phyloP scores from a whole-genome alignment of 2,888 invertebrate species.

The Ophioninae sp. region DNA sequence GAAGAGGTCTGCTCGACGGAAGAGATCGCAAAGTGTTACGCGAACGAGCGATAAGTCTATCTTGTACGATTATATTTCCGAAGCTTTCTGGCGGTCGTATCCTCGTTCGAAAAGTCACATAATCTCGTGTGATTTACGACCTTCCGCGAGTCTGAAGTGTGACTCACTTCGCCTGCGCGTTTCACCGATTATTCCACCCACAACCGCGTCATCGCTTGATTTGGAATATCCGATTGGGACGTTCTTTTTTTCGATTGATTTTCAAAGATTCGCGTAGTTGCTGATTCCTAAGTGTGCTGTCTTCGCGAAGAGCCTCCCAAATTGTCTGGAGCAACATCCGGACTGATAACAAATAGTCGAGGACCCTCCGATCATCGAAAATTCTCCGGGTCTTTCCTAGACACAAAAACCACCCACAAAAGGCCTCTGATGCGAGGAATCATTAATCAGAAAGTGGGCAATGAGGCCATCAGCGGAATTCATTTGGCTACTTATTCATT shows the following conservation, averaged over 20 bases:
- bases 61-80: slow-evolving; percentile 68
- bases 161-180: slow-evolving; percentile 49
- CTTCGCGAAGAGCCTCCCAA: too few relatives aligned
- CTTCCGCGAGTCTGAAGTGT: slow-evolving; percentile 42
- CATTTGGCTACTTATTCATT: slow-evolving; percentile 80
- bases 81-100: slow-evolving; percentile 69
- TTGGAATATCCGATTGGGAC: slow-evolving; percentile 66
- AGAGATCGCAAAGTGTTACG: slow-evolving; percentile 47
- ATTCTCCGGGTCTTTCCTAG: slow-evolving; percentile 28
- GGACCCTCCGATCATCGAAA: slow-evolving; percentile 17
- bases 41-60: slow-evolving; percentile 66
- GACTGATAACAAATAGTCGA: slow-evolving; percentile 9
- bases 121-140: slow-evolving; percentile 76
- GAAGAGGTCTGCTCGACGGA: slow-evolving; percentile 11
- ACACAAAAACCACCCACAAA: slow-evolving; percentile 54
- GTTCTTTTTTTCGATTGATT: slow-evolving; percentile 22
- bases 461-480: slow-evolving; percentile 77
- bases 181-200: slow-evolving; percentile 68
- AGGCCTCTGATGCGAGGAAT: slow-evolving; percentile 62
- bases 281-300: too few relatives aligned
- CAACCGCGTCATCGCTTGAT: slow-evolving; percentile 68
- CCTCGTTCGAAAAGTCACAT: slow-evolving; percentile 77
- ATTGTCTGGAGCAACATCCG: not conserved
- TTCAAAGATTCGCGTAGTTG: not conserved
- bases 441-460: slow-evolving; percentile 76